Evolutionary conservation across 2,797 vertebrate genomes (phyloP).

Genomic region (Sebastes trivittatus): DNA sequence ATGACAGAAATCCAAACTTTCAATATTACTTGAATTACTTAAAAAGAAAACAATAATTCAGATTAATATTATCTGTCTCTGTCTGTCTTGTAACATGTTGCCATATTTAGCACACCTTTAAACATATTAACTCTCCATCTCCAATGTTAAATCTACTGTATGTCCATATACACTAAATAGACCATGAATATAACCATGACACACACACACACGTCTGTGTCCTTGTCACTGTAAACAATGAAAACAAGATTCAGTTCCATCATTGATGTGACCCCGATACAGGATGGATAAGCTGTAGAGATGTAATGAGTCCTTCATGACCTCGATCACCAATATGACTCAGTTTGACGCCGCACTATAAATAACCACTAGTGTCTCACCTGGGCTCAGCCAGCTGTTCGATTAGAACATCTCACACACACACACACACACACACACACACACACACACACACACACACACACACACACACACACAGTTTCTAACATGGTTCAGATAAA

Average conservation of each 20-base stretch:
- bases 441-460: not conserved
- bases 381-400: constrained; percentile 48
- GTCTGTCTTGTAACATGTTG: too few species aligned
- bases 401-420: constrained; percentile 26
- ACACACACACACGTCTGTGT: not conserved
- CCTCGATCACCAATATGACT: constrained; percentile 50
- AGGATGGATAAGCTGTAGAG: constrained; percentile 9
- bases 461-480: constrained; percentile 5
- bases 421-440: not conserved
- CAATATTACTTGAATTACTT: too few species aligned
- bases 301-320: constrained; percentile 32
- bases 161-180: too few species aligned
- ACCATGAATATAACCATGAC: too few species aligned
- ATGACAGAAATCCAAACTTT: too few species aligned
- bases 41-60: too few species aligned
- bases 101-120: too few species aligned
- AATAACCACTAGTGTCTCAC: constrained; percentile 52
- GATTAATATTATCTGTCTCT: too few species aligned
- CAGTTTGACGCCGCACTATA: constrained; percentile 35
- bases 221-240: not conserved
- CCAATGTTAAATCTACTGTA: too few species aligned
- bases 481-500: not conserved
- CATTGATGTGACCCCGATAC: constrained; percentile 25
- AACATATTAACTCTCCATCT: too few species aligned
- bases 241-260: not conserved